phyloP scores from a whole-genome alignment of 2,113 vertebrate species.

The Arizona elegans region DNA sequence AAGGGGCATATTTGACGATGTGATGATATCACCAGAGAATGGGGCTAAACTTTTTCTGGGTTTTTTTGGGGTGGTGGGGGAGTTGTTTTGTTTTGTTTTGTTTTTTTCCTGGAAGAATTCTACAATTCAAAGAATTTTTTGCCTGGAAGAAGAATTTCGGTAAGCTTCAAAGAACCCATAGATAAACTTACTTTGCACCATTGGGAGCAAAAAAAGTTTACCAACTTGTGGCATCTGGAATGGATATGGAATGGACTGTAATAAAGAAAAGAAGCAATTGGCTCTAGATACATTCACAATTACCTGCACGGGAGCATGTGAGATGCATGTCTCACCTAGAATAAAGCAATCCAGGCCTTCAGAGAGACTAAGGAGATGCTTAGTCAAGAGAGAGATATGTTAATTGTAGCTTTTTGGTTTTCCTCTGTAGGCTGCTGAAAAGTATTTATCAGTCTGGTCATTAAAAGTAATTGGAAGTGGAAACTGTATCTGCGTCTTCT shows the following conservation, averaged over 20 bases:
- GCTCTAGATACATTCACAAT: background rate
- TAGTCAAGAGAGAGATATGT: background rate
- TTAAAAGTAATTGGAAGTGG: background rate
- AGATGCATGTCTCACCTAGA: background rate
- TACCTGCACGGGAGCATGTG: background rate
- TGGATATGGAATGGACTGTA: background rate
- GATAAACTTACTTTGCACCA: background rate
- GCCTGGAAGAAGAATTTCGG: background rate
- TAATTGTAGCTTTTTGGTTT: background rate
- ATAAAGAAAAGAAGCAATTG: background rate
- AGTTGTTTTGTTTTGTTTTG: background rate
- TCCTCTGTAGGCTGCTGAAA: background rate
- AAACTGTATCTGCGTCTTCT: background rate
- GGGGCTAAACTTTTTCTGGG: background rate
- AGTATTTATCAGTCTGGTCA: background rate
- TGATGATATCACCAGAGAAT: background rate
- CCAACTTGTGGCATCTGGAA: background rate
- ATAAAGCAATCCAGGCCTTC: background rate
- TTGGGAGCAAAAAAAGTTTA: background rate
- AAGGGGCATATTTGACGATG: background rate
- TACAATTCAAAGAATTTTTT: background rate
- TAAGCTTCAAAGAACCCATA: background rate
- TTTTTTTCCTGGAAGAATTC: too few species aligned
- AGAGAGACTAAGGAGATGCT: background rate
- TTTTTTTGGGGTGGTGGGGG: too few species aligned